phyloP scores from a whole-genome alignment of 2,113 vertebrate genomes.

The Nestor notabilis region DNA sequence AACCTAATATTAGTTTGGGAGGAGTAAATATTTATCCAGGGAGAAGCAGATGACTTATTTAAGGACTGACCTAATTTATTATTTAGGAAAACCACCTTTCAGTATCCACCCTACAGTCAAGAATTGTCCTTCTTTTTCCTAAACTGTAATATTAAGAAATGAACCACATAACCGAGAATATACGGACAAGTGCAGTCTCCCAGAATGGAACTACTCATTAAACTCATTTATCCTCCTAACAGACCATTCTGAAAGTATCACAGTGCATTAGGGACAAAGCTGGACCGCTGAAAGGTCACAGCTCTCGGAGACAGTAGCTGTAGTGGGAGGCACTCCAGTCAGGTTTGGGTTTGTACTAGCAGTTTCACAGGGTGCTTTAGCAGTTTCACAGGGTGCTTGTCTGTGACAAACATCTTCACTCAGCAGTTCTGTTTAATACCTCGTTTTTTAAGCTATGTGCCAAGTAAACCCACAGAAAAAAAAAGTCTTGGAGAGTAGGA shows the following conservation, averaged over 20 bases:
- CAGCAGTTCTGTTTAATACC: background rate
- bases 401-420: background rate
- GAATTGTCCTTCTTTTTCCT: slow-evolving; percentile 13
- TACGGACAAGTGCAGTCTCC: background rate
- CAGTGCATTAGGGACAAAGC: background rate
- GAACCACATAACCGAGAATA: slow-evolving; percentile 34
- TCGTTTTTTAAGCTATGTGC: background rate
- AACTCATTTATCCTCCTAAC: slow-evolving; percentile 26
- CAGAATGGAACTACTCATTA: slow-evolving; percentile 61
- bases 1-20: slow-evolving; percentile 32
- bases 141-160: background rate
- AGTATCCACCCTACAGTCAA: slow-evolving; percentile 17
- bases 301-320: background rate
- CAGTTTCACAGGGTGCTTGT: background rate
- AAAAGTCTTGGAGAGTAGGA: background rate
- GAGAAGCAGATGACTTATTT: slow-evolving; percentile 46
- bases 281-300: slow-evolving; percentile 6
- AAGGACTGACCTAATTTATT: slow-evolving; percentile 53
- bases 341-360: background rate
- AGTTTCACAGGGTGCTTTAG: background rate
- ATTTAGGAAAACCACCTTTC: slow-evolving; percentile 50
- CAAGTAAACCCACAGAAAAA: background rate
- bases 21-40: slow-evolving; percentile 50
- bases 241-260: background rate
- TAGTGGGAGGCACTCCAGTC: background rate